Evolutionary conservation across 2,888 invertebrate genomes (phyloP).

Genomic region (Catocala fraxini): DNA sequence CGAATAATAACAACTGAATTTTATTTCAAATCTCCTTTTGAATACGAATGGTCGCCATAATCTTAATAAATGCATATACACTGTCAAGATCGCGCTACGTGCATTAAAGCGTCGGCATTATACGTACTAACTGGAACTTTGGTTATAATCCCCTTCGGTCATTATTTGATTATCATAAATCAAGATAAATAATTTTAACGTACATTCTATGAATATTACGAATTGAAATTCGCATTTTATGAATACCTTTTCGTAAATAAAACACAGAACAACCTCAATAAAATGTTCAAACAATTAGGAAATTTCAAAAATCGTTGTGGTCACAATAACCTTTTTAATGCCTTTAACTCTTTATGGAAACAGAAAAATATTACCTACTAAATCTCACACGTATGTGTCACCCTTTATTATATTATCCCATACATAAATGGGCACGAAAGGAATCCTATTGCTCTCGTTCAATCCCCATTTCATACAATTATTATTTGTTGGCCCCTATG

Average conservation of each 20-base stretch:
- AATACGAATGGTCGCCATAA: slow-evolving; percentile 59
- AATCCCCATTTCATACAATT: slow-evolving; percentile 43
- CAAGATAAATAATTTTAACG: no score
- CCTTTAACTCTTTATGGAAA: slow-evolving; percentile 46
- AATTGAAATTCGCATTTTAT: no score
- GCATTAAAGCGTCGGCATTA: no score
- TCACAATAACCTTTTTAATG: slow-evolving; percentile 38
- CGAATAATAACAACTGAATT: slow-evolving; percentile 58
- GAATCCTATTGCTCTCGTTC: slow-evolving; percentile 45
- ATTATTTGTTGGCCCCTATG: slow-evolving; percentile 49
- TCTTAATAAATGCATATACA: not conserved
- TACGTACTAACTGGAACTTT: no score
- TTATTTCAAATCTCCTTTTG: slow-evolving; percentile 66
- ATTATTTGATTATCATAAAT: no score
- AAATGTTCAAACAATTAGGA: slow-evolving; percentile 14
- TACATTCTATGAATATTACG: no score
- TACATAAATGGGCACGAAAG: slow-evolving; percentile 46
- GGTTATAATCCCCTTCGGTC: no score
- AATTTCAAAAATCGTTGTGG: slow-evolving; percentile 21
- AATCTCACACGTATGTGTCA: slow-evolving; percentile 48
- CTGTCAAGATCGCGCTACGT: no score
- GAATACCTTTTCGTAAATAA: not conserved
- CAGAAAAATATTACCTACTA: slow-evolving; percentile 47
- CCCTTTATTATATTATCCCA: slow-evolving; percentile 45
- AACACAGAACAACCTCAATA: not conserved